A percentile compares a stretch with the other conserved stretches of the same genome.
These are phyloP conservation scores for Marasmarcha lunaedactyla DNA, from an alignment of 2,888 invertebrate genomes.

Conservation along the genomic window DNA sequence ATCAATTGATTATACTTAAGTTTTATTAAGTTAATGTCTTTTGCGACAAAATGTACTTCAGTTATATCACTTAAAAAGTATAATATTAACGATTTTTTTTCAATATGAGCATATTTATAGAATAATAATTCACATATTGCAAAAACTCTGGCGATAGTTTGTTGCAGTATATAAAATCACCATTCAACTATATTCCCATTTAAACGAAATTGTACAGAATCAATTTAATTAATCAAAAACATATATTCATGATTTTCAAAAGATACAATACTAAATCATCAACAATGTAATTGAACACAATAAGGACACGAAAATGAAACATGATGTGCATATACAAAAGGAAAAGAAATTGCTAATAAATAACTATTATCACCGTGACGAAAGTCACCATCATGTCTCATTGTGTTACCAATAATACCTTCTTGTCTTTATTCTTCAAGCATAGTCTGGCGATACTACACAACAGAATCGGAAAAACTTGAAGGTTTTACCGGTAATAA, in stretches of 20 bases:
- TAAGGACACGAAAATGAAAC: constrained; percentile 32
- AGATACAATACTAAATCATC: constrained; percentile 23
- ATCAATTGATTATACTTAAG: constrained; percentile 55
- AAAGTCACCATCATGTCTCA: constrained; percentile 1
- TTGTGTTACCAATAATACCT: constrained; percentile 22
- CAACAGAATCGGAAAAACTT: constrained; percentile 19
- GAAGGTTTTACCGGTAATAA: constrained; percentile 29
- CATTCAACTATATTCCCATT: background rate
- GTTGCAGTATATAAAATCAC: constrained; percentile 10
- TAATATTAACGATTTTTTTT: constrained; percentile 40
- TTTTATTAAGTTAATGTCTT: constrained; percentile 58
- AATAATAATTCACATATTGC: constrained; percentile 18
- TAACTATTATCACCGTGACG: constrained; percentile 60
- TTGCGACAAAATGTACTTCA: constrained; percentile 59
- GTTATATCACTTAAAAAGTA: constrained; percentile 46
- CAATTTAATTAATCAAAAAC: constrained; percentile 35
- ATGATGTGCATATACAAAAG: constrained; percentile 61
- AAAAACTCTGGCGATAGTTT: constrained; percentile 50
- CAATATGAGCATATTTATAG: constrained; percentile 31
- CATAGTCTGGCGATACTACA: constrained; percentile 49
- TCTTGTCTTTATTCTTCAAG: constrained; percentile 19
- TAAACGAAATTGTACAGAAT: constrained; percentile 42
- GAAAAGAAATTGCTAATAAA: constrained; percentile 45
- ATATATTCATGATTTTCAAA: constrained; percentile 40
- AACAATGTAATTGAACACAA: constrained; percentile 40